Evolutionary conservation across 2,888 invertebrate genomes (phyloP), one percentile per base, ranked within the genome.

Genomic region (Odontothrips loti): DNA sequence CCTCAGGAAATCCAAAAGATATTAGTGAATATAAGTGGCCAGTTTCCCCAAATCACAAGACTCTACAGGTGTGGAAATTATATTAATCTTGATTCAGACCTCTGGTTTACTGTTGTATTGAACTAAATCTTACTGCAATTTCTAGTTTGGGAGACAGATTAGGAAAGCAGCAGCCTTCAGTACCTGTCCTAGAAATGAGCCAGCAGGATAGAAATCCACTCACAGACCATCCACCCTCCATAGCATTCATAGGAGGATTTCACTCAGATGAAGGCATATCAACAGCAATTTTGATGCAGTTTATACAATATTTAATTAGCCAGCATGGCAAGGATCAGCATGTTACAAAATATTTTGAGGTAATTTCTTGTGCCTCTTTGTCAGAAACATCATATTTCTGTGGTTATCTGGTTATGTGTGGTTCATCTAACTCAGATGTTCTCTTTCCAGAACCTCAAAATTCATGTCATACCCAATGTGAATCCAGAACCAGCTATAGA

Each of bases 201-300:
- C n/a, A 75, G 12, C 68, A 75, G 12, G 8, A 23, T 27, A 27
- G 68, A 75, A 27, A 75, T 75, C 68, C 68, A 3, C 10, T 75
- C 27, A 75, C 27, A 8, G 10, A 10, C 2, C 23, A 9, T 27
- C 68, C 68, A 12, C 27, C 68, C n/a, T 75, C 68, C 12, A 75
- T 75, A 75, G 68, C 68, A 12, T 75, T 75, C 27, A 75, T 75
- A 10, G 68, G 68, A 11, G 68, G 68, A 12, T 75, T 75, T 27
- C 68, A 75, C 23, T 9, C 68, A 27, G 27, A 75, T 75, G 68
- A 75, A 27, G 68, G 68, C 68, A 75, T 75, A 27, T 27, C 23
- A 9, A 75, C 23, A 27, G 68, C 23, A 27, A 75, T 75, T 27
- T 27, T 75, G 23, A 75, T 75, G 4, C 68, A 23, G 27, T 75